These are phyloP conservation scores for Peromyscus attwateri DNA, from an alignment of 2,797 vertebrate species.

Conservation along the genomic window DNA sequence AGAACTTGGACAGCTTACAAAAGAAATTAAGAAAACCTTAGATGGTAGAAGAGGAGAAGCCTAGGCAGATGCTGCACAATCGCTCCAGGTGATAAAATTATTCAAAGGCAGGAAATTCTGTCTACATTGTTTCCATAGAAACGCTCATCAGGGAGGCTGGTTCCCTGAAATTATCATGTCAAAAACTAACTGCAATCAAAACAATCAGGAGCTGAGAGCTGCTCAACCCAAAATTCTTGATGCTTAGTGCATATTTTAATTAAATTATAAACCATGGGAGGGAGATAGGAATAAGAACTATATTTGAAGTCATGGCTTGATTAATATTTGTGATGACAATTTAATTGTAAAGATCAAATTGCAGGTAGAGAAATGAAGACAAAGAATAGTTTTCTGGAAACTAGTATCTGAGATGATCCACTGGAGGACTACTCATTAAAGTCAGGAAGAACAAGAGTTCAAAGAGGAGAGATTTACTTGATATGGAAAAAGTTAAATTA, in stretches of 20 bases:
- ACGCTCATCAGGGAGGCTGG: neutral
- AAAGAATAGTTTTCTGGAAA: neutral
- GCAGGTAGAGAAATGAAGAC: neutral
- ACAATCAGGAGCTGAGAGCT: neutral
- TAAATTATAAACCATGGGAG: slow-evolving; percentile 7
- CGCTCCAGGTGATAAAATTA: neutral
- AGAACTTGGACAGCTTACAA: neutral
- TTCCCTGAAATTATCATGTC: slow-evolving; percentile 19
- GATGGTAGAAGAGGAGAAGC: neutral
- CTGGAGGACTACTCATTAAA: neutral
- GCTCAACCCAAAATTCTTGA: neutral
- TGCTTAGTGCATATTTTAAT: slow-evolving; percentile 44
- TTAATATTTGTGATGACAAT: neutral
- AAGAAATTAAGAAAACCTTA: neutral
- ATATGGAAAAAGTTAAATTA: neutral
- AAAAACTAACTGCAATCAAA: slow-evolving; percentile 11
- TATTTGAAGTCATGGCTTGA: neutral
- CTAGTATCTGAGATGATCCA: neutral
- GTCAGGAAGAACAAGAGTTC: neutral
- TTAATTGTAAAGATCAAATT: slow-evolving; percentile 47
- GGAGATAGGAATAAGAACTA: neutral
- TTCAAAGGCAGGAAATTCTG: neutral
- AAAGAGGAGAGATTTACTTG: neutral
- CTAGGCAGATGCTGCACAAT: neutral
- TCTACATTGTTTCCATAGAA: neutral